phyloP scores from a whole-genome alignment of 1,140 invertebrate species.

The Dufourea novaeangliae region DNA sequence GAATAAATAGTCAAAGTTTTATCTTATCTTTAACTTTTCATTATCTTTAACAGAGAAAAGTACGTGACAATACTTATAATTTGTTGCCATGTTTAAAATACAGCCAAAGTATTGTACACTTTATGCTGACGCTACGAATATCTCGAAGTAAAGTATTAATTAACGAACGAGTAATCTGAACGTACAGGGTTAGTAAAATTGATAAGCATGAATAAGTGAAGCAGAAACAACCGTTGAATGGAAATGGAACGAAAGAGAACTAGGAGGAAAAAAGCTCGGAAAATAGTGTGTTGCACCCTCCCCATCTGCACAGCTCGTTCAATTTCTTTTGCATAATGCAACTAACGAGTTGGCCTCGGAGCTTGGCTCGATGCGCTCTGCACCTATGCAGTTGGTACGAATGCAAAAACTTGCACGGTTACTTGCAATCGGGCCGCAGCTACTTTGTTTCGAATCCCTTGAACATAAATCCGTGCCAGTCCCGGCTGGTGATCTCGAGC shows the following conservation, averaged over 20 bases:
- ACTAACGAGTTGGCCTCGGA: not conserved
- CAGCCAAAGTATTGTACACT: not conserved
- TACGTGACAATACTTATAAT: no score
- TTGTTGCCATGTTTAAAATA: not conserved
- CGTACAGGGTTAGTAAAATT: not conserved
- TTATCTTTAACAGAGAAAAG: no score
- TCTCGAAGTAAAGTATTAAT: no score
- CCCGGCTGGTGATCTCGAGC: not conserved
- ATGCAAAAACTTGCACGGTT: not conserved
- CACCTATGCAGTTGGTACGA: not conserved
- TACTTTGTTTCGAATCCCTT: not conserved
- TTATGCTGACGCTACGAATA: not conserved
- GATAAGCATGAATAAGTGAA: not conserved
- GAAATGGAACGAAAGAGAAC: not conserved
- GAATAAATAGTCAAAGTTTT: no score
- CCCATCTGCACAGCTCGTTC: not conserved
- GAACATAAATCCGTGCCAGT: not conserved
- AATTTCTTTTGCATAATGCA: slow-evolving; percentile 1
- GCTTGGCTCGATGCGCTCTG: not conserved
- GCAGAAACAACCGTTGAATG: not conserved
- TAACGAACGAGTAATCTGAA: not conserved
- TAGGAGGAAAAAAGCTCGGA: not conserved
- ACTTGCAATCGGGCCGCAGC: not conserved
- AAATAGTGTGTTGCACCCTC: not conserved
- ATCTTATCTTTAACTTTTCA: no score